Evolutionary conservation across 2,797 vertebrate genomes (phyloP), one percentile per base, ranked within the genome.

Genomic region (Eidolon dupreanum): DNA sequence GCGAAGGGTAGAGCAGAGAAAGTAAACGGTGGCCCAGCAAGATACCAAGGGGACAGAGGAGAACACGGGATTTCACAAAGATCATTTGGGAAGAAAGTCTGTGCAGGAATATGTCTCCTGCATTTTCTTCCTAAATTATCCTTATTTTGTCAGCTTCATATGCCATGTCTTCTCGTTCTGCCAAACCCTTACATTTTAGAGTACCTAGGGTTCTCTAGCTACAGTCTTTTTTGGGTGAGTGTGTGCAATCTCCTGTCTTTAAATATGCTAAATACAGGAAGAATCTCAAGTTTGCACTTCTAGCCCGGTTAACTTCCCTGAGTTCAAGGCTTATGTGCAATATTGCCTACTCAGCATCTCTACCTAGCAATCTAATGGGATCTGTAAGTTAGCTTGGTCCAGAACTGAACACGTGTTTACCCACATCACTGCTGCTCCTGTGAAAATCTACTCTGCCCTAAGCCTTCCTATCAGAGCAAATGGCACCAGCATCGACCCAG

Each of bases 91-190:
- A 75, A 63, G 8, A 4, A 55, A 28, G 20, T 10, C 7, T 38
- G 7, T 51, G 33, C 75, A 53, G 59, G 17, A 70, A 16, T 11
- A 7, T 1, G 8, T n/a, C 26, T 38, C 31, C 19, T 57, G 22
- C 33, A 38, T 66, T 88, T 61, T 22, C 38, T 26, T 74, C 20
- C 26, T 77, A 81, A 70, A 20, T 20, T 8, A 22, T 1, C 9
- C 20, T 65, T 55, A 1, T 12, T 31, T 31, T 41, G 57, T 63
- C 13, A 28, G 6, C 1, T 8, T 77, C 51, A 63, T 24, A 66
- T 51, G 9, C 7, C 11, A 8, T 43, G 8, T 28, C 31, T 19
- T 66, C 1, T 0, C 3, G 0, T 15, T 38, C n/a, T 38, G 11
- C 5, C 22, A 87, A 24, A 55, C 31, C 26, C 36, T 10, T 68